Evolutionary conservation across 2,113 vertebrate species (phyloP).

Genomic region (Enhydra lutris): DNA sequence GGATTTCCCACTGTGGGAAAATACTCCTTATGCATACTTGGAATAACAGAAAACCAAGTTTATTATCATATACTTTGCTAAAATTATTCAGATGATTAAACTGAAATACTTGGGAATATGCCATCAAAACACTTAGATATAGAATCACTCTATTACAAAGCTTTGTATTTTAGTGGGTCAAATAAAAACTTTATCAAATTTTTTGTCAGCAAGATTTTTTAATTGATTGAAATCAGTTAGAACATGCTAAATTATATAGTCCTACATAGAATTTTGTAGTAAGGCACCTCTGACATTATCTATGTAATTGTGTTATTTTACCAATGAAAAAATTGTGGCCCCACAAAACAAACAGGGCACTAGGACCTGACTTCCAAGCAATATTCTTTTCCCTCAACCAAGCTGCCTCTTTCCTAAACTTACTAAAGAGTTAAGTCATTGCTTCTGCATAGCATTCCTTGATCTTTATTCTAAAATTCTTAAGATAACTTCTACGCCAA

Average conservation of each 20-base stretch:
- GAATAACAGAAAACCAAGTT: constrained; percentile 18
- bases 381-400: neutral
- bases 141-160: constrained; percentile 4
- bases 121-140: neutral
- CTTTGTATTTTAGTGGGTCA: neutral
- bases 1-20: neutral
- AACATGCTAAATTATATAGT: neutral
- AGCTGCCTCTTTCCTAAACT: neutral
- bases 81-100: constrained; percentile 3
- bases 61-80: neutral
- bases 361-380: neutral
- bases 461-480: neutral
- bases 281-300: neutral
- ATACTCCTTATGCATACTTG: neutral
- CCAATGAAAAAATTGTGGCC: neutral
- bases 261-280: neutral
- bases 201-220: neutral
- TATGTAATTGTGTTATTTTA: neutral
- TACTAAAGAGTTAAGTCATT: neutral
- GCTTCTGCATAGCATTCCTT: neutral
- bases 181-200: neutral
- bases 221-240: neutral
- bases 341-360: neutral
- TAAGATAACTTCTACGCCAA: neutral
- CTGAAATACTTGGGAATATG: neutral